Percentiles rank a stretch among this genome's conserved stretches.
Conservation (phyloP, 2,113 vertebrate species). For the Baryphthengus martii region DNA sequence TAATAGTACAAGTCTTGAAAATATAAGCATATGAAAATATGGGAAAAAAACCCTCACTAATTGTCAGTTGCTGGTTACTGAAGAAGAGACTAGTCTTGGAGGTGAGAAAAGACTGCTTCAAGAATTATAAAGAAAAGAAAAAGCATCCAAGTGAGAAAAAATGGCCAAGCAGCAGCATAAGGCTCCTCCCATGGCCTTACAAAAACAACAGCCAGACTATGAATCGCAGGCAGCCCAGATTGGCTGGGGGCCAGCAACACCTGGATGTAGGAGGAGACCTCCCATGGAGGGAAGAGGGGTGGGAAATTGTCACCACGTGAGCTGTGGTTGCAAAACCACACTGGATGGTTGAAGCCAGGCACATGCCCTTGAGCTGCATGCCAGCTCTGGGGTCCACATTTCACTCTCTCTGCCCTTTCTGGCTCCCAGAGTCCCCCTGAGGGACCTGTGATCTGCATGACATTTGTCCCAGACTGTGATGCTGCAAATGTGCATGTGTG, state of each 20-base stretch:
- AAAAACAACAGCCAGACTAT: neutral
- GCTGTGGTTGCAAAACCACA: neutral
- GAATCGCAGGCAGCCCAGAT: neutral
- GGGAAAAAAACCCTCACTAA: neutral
- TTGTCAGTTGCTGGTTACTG: neutral
- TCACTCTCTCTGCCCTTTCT: accelerated
- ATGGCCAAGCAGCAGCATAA: neutral
- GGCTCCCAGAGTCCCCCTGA: neutral
- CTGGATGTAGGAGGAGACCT: neutral
- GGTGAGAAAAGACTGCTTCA: neutral
- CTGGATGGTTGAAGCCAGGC: accelerated
- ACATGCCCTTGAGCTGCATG: neutral
- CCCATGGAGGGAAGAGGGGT: neutral
- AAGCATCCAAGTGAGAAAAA: neutral
- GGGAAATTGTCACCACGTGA: accelerated
- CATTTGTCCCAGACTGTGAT: accelerated
- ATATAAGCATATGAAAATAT: too few species aligned
- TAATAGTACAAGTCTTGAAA: neutral
- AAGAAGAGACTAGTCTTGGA: neutral
- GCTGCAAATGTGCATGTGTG: neutral
- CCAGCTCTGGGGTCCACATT: neutral
- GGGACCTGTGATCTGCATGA: accelerated
- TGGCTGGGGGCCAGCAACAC: neutral
- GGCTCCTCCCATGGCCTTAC: neutral
- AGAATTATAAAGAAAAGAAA: neutral